Percentiles rank a stretch among this genome's conserved stretches.
Conservation (phyloP, 2,113 vertebrate species). For the Struthidea cinerea region DNA sequence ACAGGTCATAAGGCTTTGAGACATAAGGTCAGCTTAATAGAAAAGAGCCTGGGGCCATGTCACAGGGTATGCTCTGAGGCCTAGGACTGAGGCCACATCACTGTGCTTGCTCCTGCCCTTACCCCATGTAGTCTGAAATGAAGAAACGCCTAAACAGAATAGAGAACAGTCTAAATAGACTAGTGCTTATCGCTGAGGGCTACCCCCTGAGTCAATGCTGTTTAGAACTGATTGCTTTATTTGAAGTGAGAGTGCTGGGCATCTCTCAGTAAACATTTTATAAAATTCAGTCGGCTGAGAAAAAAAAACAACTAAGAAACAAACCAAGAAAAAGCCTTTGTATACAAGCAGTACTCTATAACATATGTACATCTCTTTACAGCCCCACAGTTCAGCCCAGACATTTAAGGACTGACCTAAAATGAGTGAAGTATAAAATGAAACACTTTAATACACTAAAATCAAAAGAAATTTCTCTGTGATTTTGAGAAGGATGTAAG, state of each 20-base stretch:
- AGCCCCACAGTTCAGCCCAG: background rate
- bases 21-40: slow-evolving; percentile 64
- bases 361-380: background rate
- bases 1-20: slow-evolving; percentile 71
- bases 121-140: slow-evolving; percentile 63
- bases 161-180: slow-evolving; percentile 27
- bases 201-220: background rate
- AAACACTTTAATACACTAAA: background rate
- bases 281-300: background rate
- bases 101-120: slow-evolving; percentile 18
- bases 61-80: slow-evolving; percentile 52
- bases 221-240: slow-evolving; percentile 13
- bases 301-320: background rate
- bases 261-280: background rate
- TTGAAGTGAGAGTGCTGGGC: background rate
- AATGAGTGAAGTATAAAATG: background rate
- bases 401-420: background rate
- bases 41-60: slow-evolving; percentile 62
- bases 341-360: background rate
- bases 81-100: slow-evolving; percentile 22
- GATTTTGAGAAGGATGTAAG: background rate
- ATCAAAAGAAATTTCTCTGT: background rate
- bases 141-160: slow-evolving; percentile 51
- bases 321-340: background rate
- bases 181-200: background rate